Evolutionary conservation across 1,140 invertebrate species (phyloP).

Genomic region (Pentalonia nigronervosa): DNA sequence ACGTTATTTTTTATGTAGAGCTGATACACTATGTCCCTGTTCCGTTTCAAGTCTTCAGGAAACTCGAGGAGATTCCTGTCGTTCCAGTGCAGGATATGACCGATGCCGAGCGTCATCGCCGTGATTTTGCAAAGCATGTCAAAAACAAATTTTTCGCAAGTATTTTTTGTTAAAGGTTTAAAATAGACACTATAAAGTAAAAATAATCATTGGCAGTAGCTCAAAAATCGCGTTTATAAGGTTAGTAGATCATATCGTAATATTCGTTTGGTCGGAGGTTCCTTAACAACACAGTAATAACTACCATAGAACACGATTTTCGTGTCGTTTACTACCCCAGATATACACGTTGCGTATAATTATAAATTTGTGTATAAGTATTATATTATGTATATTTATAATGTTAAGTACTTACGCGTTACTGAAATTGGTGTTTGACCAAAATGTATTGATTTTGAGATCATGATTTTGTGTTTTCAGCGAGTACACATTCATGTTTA

Average conservation of each 20-base stretch:
- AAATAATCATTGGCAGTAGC: neutral
- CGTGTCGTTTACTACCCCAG: neutral
- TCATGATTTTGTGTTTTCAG: no score
- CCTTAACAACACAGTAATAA: conserved; percentile 5
- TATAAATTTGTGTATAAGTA: neutral
- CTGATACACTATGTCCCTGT: conserved; percentile 29
- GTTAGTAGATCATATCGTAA: conserved; percentile 21
- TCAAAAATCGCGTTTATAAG: neutral
- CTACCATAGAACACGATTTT: conserved; percentile 35
- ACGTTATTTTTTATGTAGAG: conserved; percentile 48
- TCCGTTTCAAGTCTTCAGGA: conserved; percentile 20
- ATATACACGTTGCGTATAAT: neutral
- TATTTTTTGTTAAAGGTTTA: neutral
- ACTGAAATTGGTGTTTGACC: conserved; percentile 5
- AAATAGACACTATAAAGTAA: conserved; percentile 1
- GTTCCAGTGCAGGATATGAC: conserved; percentile 52
- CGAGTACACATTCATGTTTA: neutral
- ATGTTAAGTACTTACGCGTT: neutral
- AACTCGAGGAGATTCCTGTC: conserved; percentile 41
- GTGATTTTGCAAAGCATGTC: conserved; percentile 31
- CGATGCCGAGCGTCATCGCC: neutral
- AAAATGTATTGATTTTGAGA: neutral
- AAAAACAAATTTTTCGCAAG: conserved; percentile 3
- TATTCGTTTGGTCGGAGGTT: neutral
- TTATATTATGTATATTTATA: neutral